These are phyloP conservation scores for Deilephila elpenor DNA, from an alignment of 2,888 invertebrate genomes.

Conservation along the genomic window DNA sequence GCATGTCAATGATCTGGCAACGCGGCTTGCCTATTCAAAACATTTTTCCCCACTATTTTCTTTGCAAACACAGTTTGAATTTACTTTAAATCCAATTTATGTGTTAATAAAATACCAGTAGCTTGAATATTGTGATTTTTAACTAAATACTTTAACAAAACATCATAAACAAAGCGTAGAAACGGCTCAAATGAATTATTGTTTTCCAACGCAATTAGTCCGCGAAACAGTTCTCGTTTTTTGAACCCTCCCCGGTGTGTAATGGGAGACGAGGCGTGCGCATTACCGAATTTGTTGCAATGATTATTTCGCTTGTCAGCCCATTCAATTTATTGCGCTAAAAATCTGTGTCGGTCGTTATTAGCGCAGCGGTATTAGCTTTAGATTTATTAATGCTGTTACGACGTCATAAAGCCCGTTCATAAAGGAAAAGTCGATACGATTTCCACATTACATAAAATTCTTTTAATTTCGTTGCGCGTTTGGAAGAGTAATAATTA, in stretches of 20 bases:
- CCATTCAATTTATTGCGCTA: constrained; percentile 43
- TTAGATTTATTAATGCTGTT: constrained; percentile 49
- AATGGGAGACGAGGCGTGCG: constrained; percentile 47
- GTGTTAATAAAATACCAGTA: background rate
- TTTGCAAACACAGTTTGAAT: constrained; percentile 28
- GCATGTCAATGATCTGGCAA: constrained; percentile 54
- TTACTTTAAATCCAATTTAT: constrained; percentile 33
- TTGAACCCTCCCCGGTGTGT: constrained; percentile 44
- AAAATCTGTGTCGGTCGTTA: constrained; percentile 40
- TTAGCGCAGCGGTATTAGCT: constrained; percentile 42
- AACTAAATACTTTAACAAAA: background rate
- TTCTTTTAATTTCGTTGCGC: background rate
- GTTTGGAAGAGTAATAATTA: background rate
- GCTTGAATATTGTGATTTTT: background rate
- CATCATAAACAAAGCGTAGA: background rate
- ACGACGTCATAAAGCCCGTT: constrained; percentile 47
- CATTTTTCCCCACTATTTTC: constrained; percentile 32
- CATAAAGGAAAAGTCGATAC: constrained; percentile 26
- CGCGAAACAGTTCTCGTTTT: constrained; percentile 49
- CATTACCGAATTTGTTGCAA: constrained; percentile 42
- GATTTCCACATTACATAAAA: constrained; percentile 13
- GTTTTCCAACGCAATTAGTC: constrained; percentile 57
- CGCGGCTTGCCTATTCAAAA: constrained; percentile 42
- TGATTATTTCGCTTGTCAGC: constrained; percentile 47
- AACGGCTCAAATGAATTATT: constrained; percentile 7